Conservation (phyloP, 2,113 vertebrate species). For the Dissostichus mawsoni region DNA sequence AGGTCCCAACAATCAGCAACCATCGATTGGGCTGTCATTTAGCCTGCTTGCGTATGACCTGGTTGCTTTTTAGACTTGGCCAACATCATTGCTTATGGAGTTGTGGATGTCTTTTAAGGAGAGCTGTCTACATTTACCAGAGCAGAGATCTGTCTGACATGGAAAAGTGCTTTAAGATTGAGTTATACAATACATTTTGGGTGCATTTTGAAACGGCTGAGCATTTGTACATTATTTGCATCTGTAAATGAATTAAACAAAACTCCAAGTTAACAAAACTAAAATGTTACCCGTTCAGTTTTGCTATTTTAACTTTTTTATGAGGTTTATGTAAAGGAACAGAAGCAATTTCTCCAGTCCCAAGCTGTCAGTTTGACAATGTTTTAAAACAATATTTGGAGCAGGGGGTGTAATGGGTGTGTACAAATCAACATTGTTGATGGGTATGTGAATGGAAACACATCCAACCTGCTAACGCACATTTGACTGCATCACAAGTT, state of each 20-base stretch:
- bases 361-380: not conserved
- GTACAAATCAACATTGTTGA: not conserved
- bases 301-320: too few relatives aligned
- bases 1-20: conserved; percentile 57
- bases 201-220: not conserved
- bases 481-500: not conserved
- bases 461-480: not conserved
- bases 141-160: conserved; percentile 14
- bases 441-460: not conserved
- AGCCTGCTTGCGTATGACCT: conserved; percentile 42
- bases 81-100: not conserved
- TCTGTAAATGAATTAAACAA: not conserved
- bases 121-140: conserved; percentile 35
- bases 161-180: not conserved
- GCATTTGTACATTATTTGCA: not conserved
- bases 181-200: not conserved
- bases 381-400: not conserved
- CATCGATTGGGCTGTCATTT: conserved; percentile 73
- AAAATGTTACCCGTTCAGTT: not conserved
- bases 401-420: too few relatives aligned
- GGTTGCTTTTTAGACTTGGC: conserved; percentile 35
- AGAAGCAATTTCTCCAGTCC: not conserved
- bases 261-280: not conserved
- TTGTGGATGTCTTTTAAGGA: conserved; percentile 33
- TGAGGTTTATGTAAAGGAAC: too few relatives aligned